Evolutionary conservation across 1,140 invertebrate genomes (phyloP).

Genomic region (Diorhabda elongata): DNA sequence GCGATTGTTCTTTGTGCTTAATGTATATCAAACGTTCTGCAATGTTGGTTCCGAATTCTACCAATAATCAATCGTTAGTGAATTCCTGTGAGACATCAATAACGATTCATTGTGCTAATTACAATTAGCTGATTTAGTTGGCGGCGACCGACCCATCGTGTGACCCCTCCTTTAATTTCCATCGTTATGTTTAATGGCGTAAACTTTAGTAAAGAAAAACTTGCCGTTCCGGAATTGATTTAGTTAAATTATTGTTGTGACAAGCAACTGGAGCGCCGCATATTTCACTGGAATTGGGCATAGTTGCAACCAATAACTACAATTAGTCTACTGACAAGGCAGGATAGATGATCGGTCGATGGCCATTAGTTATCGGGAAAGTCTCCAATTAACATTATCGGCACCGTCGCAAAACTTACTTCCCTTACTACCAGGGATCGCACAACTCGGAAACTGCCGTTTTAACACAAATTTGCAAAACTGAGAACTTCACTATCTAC

Average conservation of each 20-base stretch:
- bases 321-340: conserved; percentile 42
- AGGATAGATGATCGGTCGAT: conserved; percentile 37
- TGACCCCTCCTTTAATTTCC: conserved; percentile 43
- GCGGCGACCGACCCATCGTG: conserved; percentile 31
- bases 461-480: not conserved
- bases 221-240: conserved; percentile 36
- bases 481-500: not conserved
- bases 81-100: conserved; percentile 45
- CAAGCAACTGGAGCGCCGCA: conserved; percentile 34
- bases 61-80: conserved; percentile 41
- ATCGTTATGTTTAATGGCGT: conserved; percentile 43
- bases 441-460: not conserved
- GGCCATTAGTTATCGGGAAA: conserved; percentile 38
- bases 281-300: conserved; percentile 44
- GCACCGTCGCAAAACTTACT: conserved; percentile 20
- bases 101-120: conserved; percentile 43
- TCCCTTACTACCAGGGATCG: not conserved
- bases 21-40: conserved; percentile 37
- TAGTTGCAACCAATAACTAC: conserved; percentile 45
- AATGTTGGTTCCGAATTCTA: conserved; percentile 36
- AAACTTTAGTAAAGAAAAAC: conserved; percentile 41
- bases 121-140: conserved; percentile 45
- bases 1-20: conserved; percentile 34
- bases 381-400: conserved; percentile 39
- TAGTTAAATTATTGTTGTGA: conserved; percentile 45